Percentiles rank a stretch among this genome's conserved stretches.
These are phyloP conservation scores for Amphiduros pacificus DNA, from an alignment of 2,888 invertebrate species.

Conservation along the genomic window DNA sequence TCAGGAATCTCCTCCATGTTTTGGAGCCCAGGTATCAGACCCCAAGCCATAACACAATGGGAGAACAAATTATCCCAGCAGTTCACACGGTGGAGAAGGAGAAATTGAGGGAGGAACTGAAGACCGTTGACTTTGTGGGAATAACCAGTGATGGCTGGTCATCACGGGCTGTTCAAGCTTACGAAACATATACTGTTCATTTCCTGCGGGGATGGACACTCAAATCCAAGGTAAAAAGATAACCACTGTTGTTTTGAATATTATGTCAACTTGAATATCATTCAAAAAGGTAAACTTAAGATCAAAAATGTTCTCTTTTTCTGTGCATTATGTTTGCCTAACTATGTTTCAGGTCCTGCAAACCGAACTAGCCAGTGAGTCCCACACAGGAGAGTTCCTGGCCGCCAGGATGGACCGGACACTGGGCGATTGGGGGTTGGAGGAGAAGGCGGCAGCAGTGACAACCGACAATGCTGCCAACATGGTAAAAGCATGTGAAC, in stretches of 20 bases:
- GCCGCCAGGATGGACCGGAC: background rate
- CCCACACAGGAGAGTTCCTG: background rate
- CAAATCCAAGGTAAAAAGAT: no score
- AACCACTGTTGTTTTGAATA: no score
- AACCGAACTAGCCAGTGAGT: background rate
- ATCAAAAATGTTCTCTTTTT: no score
- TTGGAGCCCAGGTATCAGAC: background rate
- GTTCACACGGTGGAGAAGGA: background rate
- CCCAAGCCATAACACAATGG: background rate
- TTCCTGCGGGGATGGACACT: background rate
- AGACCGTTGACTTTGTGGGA: background rate
- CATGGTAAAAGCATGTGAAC: background rate
- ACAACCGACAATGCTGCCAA: background rate
- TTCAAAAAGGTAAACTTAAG: no score
- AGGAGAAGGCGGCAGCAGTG: background rate
- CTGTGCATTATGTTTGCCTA: no score
- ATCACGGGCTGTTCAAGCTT: background rate
- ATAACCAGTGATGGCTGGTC: background rate
- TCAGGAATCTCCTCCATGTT: background rate
- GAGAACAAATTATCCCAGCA: background rate
- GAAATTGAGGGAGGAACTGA: background rate
- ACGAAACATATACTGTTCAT: background rate
- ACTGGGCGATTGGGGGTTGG: background rate
- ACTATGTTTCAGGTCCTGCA: no score
- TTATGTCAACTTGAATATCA: no score